Conservation (phyloP, 2,113 vertebrate species). For the Rhegmatorhina hoffmannsi region DNA sequence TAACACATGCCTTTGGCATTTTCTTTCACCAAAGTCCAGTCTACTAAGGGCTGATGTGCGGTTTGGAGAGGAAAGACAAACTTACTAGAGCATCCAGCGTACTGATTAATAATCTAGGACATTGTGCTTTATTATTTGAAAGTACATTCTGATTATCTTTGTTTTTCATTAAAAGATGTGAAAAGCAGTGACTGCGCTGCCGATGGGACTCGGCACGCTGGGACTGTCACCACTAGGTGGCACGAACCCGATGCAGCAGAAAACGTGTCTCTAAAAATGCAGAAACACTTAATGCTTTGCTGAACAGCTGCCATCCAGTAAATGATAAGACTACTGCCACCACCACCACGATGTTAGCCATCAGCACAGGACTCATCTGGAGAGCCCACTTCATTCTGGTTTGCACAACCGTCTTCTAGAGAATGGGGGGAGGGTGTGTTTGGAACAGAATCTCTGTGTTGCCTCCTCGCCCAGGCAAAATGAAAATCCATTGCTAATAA, state of each 20-base stretch:
- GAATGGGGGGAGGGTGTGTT: neutral
- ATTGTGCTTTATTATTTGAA: neutral
- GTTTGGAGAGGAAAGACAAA: neutral
- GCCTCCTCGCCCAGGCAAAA: neutral
- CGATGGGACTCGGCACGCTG: neutral
- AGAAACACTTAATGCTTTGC: neutral
- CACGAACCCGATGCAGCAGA: slow-evolving; percentile 71
- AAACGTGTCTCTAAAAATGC: neutral
- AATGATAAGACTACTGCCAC: neutral
- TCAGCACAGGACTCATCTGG: neutral
- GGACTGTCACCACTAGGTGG: slow-evolving; percentile 75
- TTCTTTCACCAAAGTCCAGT: neutral
- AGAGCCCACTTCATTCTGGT: neutral
- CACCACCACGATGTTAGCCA: neutral
- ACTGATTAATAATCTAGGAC: neutral
- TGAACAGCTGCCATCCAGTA: neutral
- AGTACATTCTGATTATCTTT: neutral
- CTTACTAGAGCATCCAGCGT: neutral
- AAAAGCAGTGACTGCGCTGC: neutral
- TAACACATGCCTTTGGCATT: neutral
- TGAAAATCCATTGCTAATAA: neutral
- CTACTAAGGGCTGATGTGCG: neutral
- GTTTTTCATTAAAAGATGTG: neutral
- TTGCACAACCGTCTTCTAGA: neutral
- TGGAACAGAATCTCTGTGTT: neutral